These are phyloP conservation scores for Drosophila algonquin DNA, from an alignment of 2,888 invertebrate genomes.

Conservation along the genomic window DNA sequence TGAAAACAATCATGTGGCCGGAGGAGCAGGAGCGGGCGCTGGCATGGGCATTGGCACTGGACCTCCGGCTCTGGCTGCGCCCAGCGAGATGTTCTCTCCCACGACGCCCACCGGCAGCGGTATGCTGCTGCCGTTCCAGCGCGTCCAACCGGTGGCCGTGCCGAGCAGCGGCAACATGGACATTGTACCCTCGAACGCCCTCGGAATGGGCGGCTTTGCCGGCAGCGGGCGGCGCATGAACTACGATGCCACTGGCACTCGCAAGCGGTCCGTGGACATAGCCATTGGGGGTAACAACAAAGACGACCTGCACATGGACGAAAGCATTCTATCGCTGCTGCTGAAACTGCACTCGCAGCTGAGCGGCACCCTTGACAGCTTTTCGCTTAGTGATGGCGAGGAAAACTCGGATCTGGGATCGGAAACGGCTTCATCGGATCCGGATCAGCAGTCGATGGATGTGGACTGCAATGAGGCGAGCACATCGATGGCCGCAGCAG, in stretches of 20 bases:
- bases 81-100: slow-evolving; percentile 83
- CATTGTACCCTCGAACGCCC: slow-evolving; percentile 84
- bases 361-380: slow-evolving; percentile 93
- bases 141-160: slow-evolving; percentile 84
- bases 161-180: slow-evolving; percentile 83
- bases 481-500: slow-evolving; percentile 67
- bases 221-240: slow-evolving; percentile 57
- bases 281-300: slow-evolving; percentile 84
- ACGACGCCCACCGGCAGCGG: slow-evolving; percentile 76
- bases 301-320: slow-evolving; percentile 88
- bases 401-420: slow-evolving; percentile 16
- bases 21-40: slow-evolving; percentile 17
- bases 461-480: slow-evolving; percentile 82
- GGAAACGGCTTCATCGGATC: not conserved
- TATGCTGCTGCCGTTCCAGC: slow-evolving; percentile 83
- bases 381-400: slow-evolving; percentile 86
- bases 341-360: slow-evolving; percentile 95
- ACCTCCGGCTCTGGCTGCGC: slow-evolving; percentile 36
- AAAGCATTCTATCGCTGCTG: slow-evolving; percentile 94
- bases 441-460: slow-evolving; percentile 70
- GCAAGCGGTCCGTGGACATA: slow-evolving; percentile 83
- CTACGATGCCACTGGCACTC: slow-evolving; percentile 75
- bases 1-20: slow-evolving; percentile 57
- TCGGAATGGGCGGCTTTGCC: slow-evolving; percentile 48
- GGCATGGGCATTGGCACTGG: slow-evolving; percentile 15